Conservation (phyloP, 2,113 vertebrate species). For the Zootoca vivipara region DNA sequence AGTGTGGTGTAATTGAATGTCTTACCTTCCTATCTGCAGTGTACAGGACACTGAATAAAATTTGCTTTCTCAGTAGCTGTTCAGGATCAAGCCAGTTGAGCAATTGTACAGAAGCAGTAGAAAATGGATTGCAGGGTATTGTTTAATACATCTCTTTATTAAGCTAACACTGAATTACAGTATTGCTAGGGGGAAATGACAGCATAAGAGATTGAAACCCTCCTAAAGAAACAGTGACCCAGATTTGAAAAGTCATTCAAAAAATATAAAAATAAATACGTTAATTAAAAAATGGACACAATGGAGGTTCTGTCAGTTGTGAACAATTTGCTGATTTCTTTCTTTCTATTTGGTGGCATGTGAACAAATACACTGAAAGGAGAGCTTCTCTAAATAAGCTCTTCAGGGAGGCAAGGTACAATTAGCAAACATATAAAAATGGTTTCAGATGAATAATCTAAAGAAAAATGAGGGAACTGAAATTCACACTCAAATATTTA, state of each 20-base stretch:
- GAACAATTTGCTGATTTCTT: slow-evolving; percentile 44
- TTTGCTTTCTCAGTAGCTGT: neutral
- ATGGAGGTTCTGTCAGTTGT: slow-evolving; percentile 48
- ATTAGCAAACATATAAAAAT: slow-evolving; percentile 18
- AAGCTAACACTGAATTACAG: slow-evolving; percentile 38
- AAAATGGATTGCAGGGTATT: slow-evolving; percentile 39
- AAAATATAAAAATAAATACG: slow-evolving; percentile 46
- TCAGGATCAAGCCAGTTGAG: slow-evolving; percentile 16
- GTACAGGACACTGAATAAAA: too few relatives aligned
- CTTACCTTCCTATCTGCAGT: neutral
- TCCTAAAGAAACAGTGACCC: slow-evolving; percentile 37
- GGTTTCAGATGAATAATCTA: neutral
- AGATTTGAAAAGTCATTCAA: slow-evolving; percentile 48
- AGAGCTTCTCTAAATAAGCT: neutral
- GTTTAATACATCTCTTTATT: slow-evolving; percentile 56
- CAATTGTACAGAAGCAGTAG: slow-evolving; percentile 15
- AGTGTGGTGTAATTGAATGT: neutral
- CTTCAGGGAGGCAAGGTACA: slow-evolving; percentile 8
- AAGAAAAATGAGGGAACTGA: slow-evolving; percentile 43
- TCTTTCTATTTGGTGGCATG: slow-evolving; percentile 56
- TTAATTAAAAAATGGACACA: neutral
- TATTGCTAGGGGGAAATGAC: slow-evolving; percentile 21
- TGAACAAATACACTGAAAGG: slow-evolving; percentile 35
- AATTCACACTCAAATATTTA: slow-evolving; percentile 63
- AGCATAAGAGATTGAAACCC: slow-evolving; percentile 41